phyloP scores from a whole-genome alignment of 2,797 vertebrate species.

The Tinamus major region DNA sequence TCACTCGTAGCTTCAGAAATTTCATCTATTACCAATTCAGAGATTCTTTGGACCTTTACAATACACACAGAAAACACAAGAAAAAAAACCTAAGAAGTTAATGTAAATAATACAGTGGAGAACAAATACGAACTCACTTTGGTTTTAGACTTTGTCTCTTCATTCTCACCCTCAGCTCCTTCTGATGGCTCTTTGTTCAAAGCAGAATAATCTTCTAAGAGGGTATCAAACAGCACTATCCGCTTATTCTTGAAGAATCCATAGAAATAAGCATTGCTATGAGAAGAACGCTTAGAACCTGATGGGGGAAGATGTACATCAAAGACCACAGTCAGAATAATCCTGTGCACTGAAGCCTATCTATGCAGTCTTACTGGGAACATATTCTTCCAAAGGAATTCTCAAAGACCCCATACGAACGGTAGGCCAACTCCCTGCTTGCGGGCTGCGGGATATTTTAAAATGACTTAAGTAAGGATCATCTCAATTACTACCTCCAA shows the following conservation, averaged over 20 bases:
- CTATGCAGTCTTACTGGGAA: neutral
- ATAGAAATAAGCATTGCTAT: slow-evolving; percentile 99
- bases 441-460: neutral
- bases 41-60: neutral
- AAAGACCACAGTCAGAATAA: slow-evolving; percentile 40
- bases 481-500: neutral
- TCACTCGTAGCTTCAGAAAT: neutral
- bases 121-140: slow-evolving; percentile 83
- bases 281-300: slow-evolving; percentile 98
- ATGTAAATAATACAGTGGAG: neutral
- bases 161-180: slow-evolving; percentile 79
- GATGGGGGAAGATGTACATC: slow-evolving; percentile 43
- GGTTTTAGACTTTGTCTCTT: slow-evolving; percentile 86
- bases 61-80: neutral
- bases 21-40: neutral
- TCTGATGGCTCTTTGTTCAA: slow-evolving; percentile 87
- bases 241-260: slow-evolving; percentile 99
- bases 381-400: neutral
- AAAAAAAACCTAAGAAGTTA: neutral
- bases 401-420: neutral
- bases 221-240: slow-evolving; percentile 97
- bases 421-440: neutral
- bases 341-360: neutral
- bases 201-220: slow-evolving; percentile 94
- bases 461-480: neutral